Evolutionary conservation across 2,113 vertebrate species (phyloP), one percentile per base, ranked within the genome.

Genomic region (Dasyornis broadbenti): DNA sequence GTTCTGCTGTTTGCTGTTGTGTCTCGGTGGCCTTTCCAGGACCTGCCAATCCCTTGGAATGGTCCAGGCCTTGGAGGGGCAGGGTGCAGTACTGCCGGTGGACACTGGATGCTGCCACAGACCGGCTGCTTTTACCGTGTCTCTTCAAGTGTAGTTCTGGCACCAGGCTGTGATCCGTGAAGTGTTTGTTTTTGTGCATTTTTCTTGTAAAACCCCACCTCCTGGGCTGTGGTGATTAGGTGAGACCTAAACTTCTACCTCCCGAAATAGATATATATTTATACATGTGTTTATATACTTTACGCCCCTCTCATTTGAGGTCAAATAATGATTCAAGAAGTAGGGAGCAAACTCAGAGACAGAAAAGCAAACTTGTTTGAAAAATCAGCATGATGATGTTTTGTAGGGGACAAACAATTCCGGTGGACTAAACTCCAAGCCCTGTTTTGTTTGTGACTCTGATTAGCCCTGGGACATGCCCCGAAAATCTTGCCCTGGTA

Each of bases 61-160:
- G 26, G 24, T 17, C 45, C 53, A 19, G 60, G 13, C 44, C 35
- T 13, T 30, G 65, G 39, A 5, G 6, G 26, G 27, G 19, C 33
- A 44, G 31, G 9, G 21, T 80, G 96, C 82, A 95, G 83, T 97
- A 89, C 95, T 93, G 6, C 8, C 0, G 3, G 4, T 3, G 42
- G 80, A 65, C 94, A 28, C 96, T 92, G 95, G 96, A 83, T 95
- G 96, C 59, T 95, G 92, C 95, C 92, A 73, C 89, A 97, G 92
- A 83, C 94, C 82, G 23, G 50, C 1, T 13, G 53, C 56, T 61
- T 73, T 22, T 3, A 6, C 2, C 0, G 0, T 1, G 27, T 12
- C 26, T 24, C 0, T 13, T 20, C 44, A 4, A 4, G 37, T 0
- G 1, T 8, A 4, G 27, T 1, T 44, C 59, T 39, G 73, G 22